phyloP scores from a whole-genome alignment of 2,113 vertebrate genomes.

The Caranx melampygus region DNA sequence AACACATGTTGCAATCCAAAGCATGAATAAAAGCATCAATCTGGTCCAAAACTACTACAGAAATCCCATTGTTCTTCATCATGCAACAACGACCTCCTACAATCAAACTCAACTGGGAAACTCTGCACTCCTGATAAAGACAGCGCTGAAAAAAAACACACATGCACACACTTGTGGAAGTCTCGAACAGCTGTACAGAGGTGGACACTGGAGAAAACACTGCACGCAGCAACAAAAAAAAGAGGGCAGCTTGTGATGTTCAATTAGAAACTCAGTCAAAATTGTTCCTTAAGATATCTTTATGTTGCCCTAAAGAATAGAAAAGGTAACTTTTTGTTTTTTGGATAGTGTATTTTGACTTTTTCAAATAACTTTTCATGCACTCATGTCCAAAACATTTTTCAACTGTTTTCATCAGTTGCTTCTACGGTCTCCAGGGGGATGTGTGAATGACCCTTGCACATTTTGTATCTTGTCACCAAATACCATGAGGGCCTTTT shows the following conservation, averaged over 20 bases:
- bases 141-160: slow-evolving; percentile 1
- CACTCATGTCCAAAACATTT: not conserved
- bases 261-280: too few species aligned
- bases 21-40: slow-evolving; percentile 54
- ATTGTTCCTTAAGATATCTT: too few species aligned
- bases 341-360: too few species aligned
- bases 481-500: slow-evolving; percentile 79
- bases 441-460: slow-evolving; percentile 82
- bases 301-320: too few species aligned
- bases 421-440: slow-evolving; percentile 29
- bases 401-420: not conserved
- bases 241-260: too few species aligned
- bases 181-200: slow-evolving; percentile 26
- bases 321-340: too few species aligned
- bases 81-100: slow-evolving; percentile 32
- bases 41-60: slow-evolving; percentile 66
- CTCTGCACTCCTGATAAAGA: slow-evolving; percentile 25
- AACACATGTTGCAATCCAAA: slow-evolving; percentile 60
- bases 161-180: slow-evolving; percentile 33
- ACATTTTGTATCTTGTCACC: slow-evolving; percentile 84
- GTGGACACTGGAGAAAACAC: not conserved
- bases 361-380: too few species aligned
- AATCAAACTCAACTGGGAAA: slow-evolving; percentile 53
- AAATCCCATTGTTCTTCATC: slow-evolving; percentile 73
- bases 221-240: too few species aligned